Evolutionary conservation across 2,113 vertebrate genomes (phyloP), one percentile per base, ranked within the genome.

Genomic region (Hucho hucho): DNA sequence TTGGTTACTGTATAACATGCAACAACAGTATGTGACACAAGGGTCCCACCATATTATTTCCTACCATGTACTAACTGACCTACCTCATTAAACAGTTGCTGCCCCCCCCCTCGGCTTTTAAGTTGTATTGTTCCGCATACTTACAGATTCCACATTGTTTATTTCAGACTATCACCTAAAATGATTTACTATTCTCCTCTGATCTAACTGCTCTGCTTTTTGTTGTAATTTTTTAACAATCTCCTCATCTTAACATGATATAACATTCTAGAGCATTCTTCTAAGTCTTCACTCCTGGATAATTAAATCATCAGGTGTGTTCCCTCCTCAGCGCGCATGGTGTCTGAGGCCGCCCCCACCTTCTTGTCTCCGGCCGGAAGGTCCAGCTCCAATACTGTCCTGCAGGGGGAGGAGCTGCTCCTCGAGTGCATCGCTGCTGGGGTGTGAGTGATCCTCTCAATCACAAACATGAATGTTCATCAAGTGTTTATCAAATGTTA

Each of bases 381-480:
- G 0, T 87, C 93, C 0, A 98, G 96, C 92, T 95, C 93, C 83
- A 93, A 93, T 85, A 92, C 95, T 86, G 96, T 95, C 69, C 93
- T 98, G 22, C 88, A 93, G 1, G 97, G 97, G 25, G 95, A 94
- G 85, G 95, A 98, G 73, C 94, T 98, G 24, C 82, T 98, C 74
- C 90, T 99, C 82, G 97, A 98, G 87, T 99, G 97, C 81, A 97
- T 99, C 4, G 95, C 97, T 65, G 96, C 95, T 0, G 98, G 98
- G 90, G 90, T 98, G 98, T 99, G 93, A 43, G 98, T 96, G 49
- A 69, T n/a, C 9, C 6, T 22, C 16, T n/a, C 12, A 53, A 53
- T 14, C 49, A 53, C 12, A 53, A 53, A 13, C 49, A 53, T 53
- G 14, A 14, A 3, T 53, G 12, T 53, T 53, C 16, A 16, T 43